Evolutionary conservation across 2,113 vertebrate species (phyloP), one percentile per base, ranked within the genome.

Genomic region (Lophochroa leadbeateri): DNA sequence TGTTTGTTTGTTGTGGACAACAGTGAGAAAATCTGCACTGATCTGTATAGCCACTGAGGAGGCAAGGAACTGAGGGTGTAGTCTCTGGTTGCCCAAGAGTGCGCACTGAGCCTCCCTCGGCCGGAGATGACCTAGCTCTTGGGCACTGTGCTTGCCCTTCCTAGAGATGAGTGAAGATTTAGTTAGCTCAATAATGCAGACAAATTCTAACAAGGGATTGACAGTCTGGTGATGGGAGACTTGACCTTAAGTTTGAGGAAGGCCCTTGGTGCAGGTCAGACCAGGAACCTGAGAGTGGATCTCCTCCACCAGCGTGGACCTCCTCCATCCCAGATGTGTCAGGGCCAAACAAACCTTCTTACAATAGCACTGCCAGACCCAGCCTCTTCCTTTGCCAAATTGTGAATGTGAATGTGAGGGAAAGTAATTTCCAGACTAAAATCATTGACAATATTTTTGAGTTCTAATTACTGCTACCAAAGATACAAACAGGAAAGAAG

Each of bases 281-380:
- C 10, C 37, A 77, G 67, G 39, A 88, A 20, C 27, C 12, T 31
- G 31, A 46, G 23, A 5, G 21, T 65, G 60, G 37, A 11, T 83
- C 17, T 83, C 25, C 2, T 71, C 52, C 44, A 29, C 31, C 47
- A 25, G 3, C 0, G 0, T 31, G 20, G 29, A 14, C 21, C 10
- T 93, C 41, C 44, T 70, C 60, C 41, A 24, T 41, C 37, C 33
- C 37, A 28, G 17, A 28, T 0, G 0, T 49, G 19, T 44, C 33
- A 35, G 44, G 13, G 18, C 20, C 44, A 33, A 68, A 37, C 8
- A 58, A 29, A 13, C 53, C n/a, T 64, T 79, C 61, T 52, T 35
- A 35, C 21, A 60, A 6, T 44, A 49, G 35, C 2, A 0, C 0
- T 1, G 1, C 8, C 60, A 43, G 61, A 47, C 20, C 61, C 52